phyloP scores from a whole-genome alignment of 1,140 invertebrate genomes.

The Chionoecetes opilio region DNA sequence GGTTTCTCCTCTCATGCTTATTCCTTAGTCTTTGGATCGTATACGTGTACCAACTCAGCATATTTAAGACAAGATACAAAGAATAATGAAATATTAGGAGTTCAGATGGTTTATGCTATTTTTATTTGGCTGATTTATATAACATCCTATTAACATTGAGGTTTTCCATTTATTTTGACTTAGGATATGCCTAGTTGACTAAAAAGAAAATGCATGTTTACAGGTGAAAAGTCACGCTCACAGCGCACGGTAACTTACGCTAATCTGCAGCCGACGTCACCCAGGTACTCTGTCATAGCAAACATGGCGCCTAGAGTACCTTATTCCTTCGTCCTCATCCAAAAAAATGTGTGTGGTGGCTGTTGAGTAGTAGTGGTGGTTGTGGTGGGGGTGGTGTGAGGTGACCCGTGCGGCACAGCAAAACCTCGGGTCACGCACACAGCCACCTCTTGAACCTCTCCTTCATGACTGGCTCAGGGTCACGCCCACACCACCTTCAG shows the following conservation, averaged over 20 bases:
- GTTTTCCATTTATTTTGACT: not conserved
- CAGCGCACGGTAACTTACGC: conserved; percentile 38
- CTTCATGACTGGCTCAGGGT: conserved; percentile 43
- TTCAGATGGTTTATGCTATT: not conserved
- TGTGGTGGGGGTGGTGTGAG: not conserved
- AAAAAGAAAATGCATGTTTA: no score
- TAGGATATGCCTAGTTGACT: no score
- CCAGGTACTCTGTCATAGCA: conserved; percentile 72
- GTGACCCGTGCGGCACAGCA: not conserved
- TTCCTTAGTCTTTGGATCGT: no score
- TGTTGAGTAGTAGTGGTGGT: not conserved
- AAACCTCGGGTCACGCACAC: conserved; percentile 43
- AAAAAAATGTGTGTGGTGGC: not conserved
- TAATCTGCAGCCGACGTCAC: conserved; percentile 68
- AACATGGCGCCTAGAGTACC: conserved; percentile 41
- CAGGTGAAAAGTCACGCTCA: not conserved
- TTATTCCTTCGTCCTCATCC: not conserved
- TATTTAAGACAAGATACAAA: not conserved
- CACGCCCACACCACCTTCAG: not conserved
- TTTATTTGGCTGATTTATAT: not conserved
- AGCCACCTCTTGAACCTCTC: conserved; percentile 58
- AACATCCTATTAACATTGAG: not conserved
- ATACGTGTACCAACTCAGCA: not conserved
- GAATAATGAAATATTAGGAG: not conserved
- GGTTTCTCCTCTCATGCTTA: no score